Evolutionary conservation across 2,113 vertebrate genomes (phyloP).

Genomic region (Potamarius usumacintae): DNA sequence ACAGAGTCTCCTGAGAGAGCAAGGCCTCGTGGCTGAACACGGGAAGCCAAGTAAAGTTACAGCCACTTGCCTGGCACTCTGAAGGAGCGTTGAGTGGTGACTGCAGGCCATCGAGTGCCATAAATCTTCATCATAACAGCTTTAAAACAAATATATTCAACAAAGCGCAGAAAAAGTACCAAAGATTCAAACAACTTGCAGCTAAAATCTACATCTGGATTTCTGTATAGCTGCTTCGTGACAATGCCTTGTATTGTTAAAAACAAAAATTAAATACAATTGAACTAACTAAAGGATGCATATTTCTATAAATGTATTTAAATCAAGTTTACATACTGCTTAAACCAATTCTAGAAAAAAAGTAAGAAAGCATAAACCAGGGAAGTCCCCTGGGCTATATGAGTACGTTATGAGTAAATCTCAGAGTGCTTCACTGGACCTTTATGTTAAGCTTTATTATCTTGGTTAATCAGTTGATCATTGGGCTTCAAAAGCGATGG

Average conservation of each 20-base stretch:
- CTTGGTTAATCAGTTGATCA: background rate
- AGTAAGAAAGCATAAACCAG: background rate
- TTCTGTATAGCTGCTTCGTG: background rate
- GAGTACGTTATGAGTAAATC: too few relatives aligned
- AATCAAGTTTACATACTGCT: background rate
- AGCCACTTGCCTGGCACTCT: slow-evolving; percentile 34
- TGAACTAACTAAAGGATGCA: background rate
- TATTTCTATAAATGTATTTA: background rate
- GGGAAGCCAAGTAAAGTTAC: slow-evolving; percentile 41
- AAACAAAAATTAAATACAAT: background rate
- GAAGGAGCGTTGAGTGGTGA: slow-evolving; percentile 20
- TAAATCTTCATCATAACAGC: background rate
- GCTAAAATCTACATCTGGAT: background rate
- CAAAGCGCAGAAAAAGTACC: background rate
- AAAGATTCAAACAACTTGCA: background rate
- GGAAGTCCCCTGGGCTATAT: background rate
- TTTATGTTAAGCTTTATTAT: background rate
- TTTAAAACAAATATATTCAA: background rate
- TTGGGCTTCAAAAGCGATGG: background rate
- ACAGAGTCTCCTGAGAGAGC: slow-evolving; percentile 36
- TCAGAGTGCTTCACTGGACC: background rate
- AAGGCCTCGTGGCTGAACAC: slow-evolving; percentile 34
- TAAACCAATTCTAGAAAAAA: background rate
- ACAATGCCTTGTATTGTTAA: background rate
- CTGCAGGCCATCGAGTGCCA: background rate